These are phyloP conservation scores for Gobio gobio DNA, from an alignment of 2,113 vertebrate species.

Conservation along the genomic window DNA sequence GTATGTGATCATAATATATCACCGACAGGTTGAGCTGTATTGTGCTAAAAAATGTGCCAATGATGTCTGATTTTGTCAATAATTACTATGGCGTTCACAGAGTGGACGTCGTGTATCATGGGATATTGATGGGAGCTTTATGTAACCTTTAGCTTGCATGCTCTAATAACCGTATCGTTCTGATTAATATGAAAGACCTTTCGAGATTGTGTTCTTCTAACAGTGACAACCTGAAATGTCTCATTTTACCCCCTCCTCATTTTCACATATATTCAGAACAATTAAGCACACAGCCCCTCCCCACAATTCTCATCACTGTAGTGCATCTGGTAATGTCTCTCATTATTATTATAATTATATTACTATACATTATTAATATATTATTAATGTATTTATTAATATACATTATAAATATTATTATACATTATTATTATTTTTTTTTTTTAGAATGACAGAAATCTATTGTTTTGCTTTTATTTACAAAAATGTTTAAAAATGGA, in stretches of 20 bases:
- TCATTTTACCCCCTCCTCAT: not conserved
- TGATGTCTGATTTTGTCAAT: not conserved
- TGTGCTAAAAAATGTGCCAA: not conserved
- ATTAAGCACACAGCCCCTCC: not conserved
- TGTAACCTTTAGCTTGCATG: not conserved
- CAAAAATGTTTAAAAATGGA: not conserved
- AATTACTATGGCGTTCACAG: not conserved
- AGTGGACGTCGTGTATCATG: not conserved
- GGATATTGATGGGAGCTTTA: not conserved
- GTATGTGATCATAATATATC: not conserved
- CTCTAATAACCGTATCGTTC: not conserved
- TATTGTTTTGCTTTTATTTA: not conserved
- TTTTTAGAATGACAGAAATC: not conserved
- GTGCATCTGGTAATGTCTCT: not conserved
- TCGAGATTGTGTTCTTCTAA: not conserved
- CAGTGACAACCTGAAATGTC: not conserved
- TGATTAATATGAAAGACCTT: not conserved
- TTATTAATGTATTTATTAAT: too few relatives aligned
- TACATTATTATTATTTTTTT: not conserved
- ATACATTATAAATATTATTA: too few relatives aligned
- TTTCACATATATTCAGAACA: not conserved
- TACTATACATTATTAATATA: too few relatives aligned
- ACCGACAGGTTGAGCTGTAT: not conserved
- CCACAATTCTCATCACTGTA: not conserved
- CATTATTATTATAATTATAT: too few relatives aligned